Percentiles rank a stretch among this genome's conserved stretches.
Conservation (phyloP, 2,113 vertebrate species). For the Antidorcas marsupialis region DNA sequence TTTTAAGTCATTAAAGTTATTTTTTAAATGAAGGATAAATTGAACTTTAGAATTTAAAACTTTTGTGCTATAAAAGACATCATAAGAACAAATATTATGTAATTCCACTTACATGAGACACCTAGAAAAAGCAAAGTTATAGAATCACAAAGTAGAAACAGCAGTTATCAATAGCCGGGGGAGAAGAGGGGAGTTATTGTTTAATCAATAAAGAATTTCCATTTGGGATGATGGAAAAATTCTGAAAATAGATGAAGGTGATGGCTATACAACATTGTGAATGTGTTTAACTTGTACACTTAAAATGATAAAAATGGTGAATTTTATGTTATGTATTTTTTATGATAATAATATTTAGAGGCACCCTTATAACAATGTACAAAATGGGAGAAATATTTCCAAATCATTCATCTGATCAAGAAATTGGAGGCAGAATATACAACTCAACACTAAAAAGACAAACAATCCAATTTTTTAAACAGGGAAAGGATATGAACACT, state of each 20-base stretch:
- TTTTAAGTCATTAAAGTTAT: background rate
- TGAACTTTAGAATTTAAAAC: background rate
- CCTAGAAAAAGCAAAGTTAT: background rate
- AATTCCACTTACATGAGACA: background rate
- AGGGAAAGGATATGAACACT: background rate
- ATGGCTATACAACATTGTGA: background rate
- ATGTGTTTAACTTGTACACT: background rate
- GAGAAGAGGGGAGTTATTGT: background rate
- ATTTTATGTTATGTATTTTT: background rate
- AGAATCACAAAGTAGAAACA: background rate
- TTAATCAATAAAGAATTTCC: background rate
- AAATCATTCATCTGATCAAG: background rate
- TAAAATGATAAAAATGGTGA: background rate
- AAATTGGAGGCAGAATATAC: background rate
- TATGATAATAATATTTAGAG: background rate
- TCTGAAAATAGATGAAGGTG: background rate
- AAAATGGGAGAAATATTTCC: background rate
- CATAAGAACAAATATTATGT: background rate
- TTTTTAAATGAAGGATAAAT: background rate
- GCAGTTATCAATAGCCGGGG: background rate
- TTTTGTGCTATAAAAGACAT: background rate
- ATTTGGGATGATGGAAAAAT: background rate
- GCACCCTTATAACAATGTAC: background rate
- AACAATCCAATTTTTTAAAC: background rate
- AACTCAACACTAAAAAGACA: background rate